Base-by-base conservation (phyloP, 2,797 vertebrate species). In the Pseudochromis fuscus region DNA sequence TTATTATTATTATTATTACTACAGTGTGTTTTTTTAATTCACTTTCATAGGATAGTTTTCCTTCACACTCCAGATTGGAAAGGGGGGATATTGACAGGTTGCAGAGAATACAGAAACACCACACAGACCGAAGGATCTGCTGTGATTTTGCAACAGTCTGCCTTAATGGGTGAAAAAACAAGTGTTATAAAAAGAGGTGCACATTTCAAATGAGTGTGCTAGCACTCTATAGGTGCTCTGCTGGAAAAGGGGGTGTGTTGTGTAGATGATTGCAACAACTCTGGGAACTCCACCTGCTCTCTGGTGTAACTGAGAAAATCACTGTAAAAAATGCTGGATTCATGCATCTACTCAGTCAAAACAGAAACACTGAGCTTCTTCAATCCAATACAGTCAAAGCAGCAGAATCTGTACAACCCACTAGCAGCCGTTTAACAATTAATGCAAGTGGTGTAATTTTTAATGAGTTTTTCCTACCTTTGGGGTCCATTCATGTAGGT, bases 31-130 rank as follows among this genome's bases (percentile, higher is more conserved):
- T 42, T 62, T 25, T 18, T n/a, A n/a, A 28, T 55, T 15, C 11
- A 52, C 23, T 25, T 60, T 23, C 23, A 2, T 45, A 4, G 18
- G 15, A 23, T 24, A 19, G 18, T 31, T 60, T 56, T 37, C 31
- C 48, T 60, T 83, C 49, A 65, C 67, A 31, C 53, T 42, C 37
- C 35, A 53, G 27, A 57, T 42, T 21, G 5, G 7, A 37, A 31
- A 13, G 44, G 9, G 15, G n/a, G 18, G 35, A 51, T 37, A 60
- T 19, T 55, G 42, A 74, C 65, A 82, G 53, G 37, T 27, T 75
- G 49, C 23, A 7, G 33, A 64, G 48, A 60, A 68, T 61, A 82
- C 21, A 50, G 61, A 49, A 18, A 63, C 18, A 24, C 67, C 27
- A 67, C 44, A 49, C 21, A 56, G 45, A 53, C 61, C 49, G 46